phyloP scores from a whole-genome alignment of 2,113 vertebrate species.

The Callipepla californica region DNA sequence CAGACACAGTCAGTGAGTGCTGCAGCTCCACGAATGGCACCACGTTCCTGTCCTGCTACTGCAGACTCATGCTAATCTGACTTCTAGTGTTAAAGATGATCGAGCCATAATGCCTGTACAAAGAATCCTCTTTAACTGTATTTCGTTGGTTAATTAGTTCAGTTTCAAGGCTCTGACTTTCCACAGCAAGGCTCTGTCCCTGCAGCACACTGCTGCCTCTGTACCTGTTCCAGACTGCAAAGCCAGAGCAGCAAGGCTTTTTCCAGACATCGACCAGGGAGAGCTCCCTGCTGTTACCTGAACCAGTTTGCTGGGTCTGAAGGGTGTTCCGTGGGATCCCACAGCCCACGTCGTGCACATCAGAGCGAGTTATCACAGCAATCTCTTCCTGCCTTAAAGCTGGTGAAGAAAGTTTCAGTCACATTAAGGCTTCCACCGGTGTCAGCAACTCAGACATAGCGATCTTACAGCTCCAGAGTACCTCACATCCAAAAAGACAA shows the following conservation, averaged over 20 bases:
- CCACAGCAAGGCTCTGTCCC: accelerated
- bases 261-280: accelerated
- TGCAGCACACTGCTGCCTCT: background rate
- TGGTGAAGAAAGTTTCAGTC: background rate
- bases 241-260: background rate
- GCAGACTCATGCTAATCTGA: background rate
- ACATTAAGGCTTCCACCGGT: background rate
- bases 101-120: background rate
- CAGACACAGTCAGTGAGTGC: background rate
- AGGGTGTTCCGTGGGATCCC: background rate
- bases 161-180: background rate
- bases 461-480: background rate
- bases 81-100: background rate
- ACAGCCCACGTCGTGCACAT: background rate
- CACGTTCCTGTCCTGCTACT: accelerated
- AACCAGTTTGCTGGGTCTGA: background rate
- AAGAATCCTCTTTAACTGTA: background rate
- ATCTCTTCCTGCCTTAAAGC: background rate
- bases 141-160: background rate
- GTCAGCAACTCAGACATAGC: accelerated
- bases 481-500: accelerated
- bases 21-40: background rate
- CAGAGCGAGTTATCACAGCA: background rate
- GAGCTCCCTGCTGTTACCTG: background rate
- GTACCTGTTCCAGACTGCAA: accelerated